Base-by-base conservation (phyloP, 2,113 vertebrate genomes). In the Lepus europaeus region DNA sequence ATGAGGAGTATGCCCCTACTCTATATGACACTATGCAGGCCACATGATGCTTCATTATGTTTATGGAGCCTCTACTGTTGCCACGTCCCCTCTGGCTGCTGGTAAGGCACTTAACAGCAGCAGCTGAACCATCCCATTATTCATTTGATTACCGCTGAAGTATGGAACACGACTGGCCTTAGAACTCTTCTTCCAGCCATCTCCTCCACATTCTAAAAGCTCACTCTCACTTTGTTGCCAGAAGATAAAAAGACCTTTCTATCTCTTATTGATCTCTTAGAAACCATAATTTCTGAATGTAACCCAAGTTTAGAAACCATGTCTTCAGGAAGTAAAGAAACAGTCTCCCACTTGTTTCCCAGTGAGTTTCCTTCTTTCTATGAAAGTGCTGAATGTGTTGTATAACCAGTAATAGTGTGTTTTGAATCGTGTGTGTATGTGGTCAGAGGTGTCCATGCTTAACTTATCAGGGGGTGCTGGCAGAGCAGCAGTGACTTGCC, bases 401-500 rank as follows among this genome's bases (percentile, higher is more conserved):
- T 6, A 1, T 63, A 39, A 31, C 27, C 63, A 2, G 4, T 63
- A 10, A 3, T 25, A 10, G 8, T 69, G 1, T 11, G 3, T 29
- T 89, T 53, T 51, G 4, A 84, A 9, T 63, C n/a, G 51, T 25
- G 31, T 68, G 5, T 90, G 33, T 45, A 13, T 59, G 8, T 53
- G 66, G 7, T 63, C 7, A 14, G 36, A 61, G 49, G 14, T 63
- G 14, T 51, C 45, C 77, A 29, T n/a, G 19, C 23, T 11, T 29
- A 22, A 66, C 5, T 74, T 11, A 0, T 19, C 22, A 36, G 10
- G 64, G 53, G 56, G 33, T 9, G 14, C 36, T 49, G 33, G 3
- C 53, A 39, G 77, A 68, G 59, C 22, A 39, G 13, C 33, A 19
- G 53, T 39, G 56, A 31, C 45, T 64, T 73, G 25, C 74, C n/a